Percentiles rank a stretch among this genome's conserved stretches.
These are phyloP conservation scores for mouse (Mus musculus) DNA, from an alignment of 2,113 vertebrate species.

Conservation along the genomic window DNA sequence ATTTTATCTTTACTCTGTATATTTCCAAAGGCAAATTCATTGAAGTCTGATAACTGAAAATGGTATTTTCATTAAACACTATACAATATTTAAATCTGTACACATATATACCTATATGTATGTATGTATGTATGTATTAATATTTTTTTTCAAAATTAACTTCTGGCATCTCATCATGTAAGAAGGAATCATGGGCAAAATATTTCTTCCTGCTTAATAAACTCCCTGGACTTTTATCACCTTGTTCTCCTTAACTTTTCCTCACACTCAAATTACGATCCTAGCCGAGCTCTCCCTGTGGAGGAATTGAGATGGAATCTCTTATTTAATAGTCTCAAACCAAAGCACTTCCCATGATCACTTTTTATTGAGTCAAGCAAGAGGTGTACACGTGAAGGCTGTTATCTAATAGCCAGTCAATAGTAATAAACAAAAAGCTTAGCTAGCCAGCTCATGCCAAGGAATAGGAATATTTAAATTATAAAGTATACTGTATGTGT, in stretches of 20 bases:
- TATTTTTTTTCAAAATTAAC: background rate
- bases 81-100: conserved; percentile 18
- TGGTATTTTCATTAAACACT: background rate
- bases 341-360: conserved; percentile 63
- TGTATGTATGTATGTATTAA: conserved; percentile 8
- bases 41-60: conserved; percentile 49
- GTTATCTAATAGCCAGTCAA: conserved; percentile 52
- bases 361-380: conserved; percentile 53
- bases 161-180: background rate
- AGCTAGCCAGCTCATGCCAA: background rate
- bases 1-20: background rate
- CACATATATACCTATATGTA: background rate
- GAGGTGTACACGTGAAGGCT: background rate
- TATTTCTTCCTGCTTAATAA: conserved; percentile 52
- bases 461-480: conserved; percentile 3
- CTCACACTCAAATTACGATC: conserved; percentile 62
- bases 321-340: conserved; percentile 47
- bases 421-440: conserved; percentile 66
- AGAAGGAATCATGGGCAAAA: conserved; percentile 37
- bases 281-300: conserved; percentile 16
- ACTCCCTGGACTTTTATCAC: conserved; percentile 27
- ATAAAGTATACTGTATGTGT: background rate
- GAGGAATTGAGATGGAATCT: conserved; percentile 54
- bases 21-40: conserved; percentile 22
- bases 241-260: conserved; percentile 42